phyloP scores from a whole-genome alignment of 2,113 vertebrate genomes.

The Strix uralensis region DNA sequence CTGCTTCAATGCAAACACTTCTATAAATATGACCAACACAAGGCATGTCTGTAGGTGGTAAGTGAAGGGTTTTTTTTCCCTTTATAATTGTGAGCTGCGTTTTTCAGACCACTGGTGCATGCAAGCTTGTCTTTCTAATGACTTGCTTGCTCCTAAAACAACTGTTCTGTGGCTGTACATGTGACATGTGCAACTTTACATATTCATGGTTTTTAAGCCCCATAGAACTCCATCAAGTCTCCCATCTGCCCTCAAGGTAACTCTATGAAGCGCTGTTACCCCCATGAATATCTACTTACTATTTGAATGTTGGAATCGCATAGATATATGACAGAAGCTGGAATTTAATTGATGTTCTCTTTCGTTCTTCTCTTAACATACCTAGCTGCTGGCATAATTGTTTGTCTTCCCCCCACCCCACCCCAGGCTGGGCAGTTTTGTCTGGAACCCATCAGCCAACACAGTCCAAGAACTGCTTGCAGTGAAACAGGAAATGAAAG shows the following conservation, averaged over 20 bases:
- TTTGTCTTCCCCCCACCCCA: accelerated
- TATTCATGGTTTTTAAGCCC: background rate
- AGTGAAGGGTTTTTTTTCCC: background rate
- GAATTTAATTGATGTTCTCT: background rate
- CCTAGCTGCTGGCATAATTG: background rate
- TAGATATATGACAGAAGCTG: background rate
- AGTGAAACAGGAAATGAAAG: background rate
- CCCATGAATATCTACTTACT: accelerated
- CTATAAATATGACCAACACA: background rate
- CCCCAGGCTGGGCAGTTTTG: background rate
- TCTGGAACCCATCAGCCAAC: background rate
- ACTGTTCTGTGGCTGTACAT: background rate
- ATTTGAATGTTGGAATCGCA: background rate
- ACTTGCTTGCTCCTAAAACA: background rate
- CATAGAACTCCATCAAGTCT: background rate
- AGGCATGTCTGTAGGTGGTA: background rate
- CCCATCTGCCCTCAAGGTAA: background rate
- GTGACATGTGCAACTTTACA: background rate
- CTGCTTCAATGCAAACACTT: background rate
- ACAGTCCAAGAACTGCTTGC: background rate
- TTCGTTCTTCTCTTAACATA: background rate
- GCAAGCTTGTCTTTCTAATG: background rate
- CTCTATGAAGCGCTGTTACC: background rate
- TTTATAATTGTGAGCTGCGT: background rate
- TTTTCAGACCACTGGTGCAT: background rate